Conservation (phyloP, 2,888 invertebrate genomes). For the Parochlus steinenii region DNA sequence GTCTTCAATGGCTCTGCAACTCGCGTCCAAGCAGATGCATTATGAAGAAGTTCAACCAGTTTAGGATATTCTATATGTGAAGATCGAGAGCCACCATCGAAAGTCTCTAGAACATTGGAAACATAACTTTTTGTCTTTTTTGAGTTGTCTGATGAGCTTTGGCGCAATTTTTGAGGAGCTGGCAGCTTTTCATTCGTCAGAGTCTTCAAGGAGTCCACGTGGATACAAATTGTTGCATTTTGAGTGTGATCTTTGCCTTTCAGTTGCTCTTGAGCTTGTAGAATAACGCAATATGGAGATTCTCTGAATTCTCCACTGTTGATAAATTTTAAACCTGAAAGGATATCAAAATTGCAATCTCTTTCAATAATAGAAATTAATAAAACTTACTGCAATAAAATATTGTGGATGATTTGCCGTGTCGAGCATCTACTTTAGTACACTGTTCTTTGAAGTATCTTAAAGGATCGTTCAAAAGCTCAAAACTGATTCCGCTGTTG, state of each 20-base stretch:
- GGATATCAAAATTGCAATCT: not conserved
- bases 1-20: conserved; percentile 28
- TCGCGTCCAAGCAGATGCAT: conserved; percentile 31
- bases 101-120: not conserved
- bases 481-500: conserved; percentile 5
- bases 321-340: conserved; percentile 3
- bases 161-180: not conserved
- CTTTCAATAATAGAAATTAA: too few relatives aligned
- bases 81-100: not conserved
- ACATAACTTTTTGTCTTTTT: not conserved
- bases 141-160: not conserved
- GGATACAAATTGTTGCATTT: conserved; percentile 8
- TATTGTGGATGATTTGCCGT: conserved; percentile 25
- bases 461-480: conserved; percentile 3
- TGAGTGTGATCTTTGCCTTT: not conserved
- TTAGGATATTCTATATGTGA: conserved; percentile 20
- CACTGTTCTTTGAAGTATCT: conserved; percentile 17
- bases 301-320: conserved; percentile 19
- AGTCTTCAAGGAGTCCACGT: too few relatives aligned
- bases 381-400: conserved; percentile 29
- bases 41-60: conserved; percentile 27
- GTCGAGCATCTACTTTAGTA: conserved; percentile 24
- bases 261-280: conserved; percentile 33
- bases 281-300: conserved; percentile 33
- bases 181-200: conserved; percentile 11